Percentiles rank a stretch among this genome's conserved stretches.
Evolutionary conservation across 2,113 vertebrate species (phyloP).

Genomic region (Muntiacus reevesi): DNA sequence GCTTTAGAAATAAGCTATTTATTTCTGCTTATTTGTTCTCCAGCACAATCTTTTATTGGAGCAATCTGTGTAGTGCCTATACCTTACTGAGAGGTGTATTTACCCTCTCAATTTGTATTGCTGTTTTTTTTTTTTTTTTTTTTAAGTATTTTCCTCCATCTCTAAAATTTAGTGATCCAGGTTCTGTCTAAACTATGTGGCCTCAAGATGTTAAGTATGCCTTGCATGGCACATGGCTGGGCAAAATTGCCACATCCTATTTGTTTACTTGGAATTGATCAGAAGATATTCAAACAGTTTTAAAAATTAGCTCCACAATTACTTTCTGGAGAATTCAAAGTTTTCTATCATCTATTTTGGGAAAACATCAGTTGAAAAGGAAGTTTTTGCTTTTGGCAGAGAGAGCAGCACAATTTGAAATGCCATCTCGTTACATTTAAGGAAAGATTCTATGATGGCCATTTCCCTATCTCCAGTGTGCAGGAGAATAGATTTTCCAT

Average conservation of each 20-base stretch:
- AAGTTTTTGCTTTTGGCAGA: constrained; percentile 30
- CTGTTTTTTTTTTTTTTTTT: not conserved
- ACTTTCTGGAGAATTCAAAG: not conserved
- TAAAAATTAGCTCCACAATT: not conserved
- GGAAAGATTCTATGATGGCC: not conserved
- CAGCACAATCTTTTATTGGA: not conserved
- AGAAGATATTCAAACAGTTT: not conserved
- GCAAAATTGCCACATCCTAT: constrained; percentile 12
- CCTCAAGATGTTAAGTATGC: not conserved
- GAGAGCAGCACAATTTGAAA: not conserved
- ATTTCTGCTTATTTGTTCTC: not conserved
- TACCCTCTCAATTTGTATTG: not conserved
- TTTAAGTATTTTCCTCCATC: not conserved
- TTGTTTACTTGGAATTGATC: constrained; percentile 7
- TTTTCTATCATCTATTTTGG: not conserved
- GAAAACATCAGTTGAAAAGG: constrained; percentile 37
- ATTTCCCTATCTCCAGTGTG: not conserved
- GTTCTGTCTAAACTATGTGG: not conserved
- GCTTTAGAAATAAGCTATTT: not conserved
- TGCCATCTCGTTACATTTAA: not conserved
- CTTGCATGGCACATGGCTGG: not conserved
- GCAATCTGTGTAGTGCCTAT: too few species aligned
- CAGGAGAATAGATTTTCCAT: not conserved
- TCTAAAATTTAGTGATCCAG: not conserved
- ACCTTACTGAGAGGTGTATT: not conserved